Base-by-base conservation (phyloP, 2,113 vertebrate species). In the Leucopsar rothschildi region DNA sequence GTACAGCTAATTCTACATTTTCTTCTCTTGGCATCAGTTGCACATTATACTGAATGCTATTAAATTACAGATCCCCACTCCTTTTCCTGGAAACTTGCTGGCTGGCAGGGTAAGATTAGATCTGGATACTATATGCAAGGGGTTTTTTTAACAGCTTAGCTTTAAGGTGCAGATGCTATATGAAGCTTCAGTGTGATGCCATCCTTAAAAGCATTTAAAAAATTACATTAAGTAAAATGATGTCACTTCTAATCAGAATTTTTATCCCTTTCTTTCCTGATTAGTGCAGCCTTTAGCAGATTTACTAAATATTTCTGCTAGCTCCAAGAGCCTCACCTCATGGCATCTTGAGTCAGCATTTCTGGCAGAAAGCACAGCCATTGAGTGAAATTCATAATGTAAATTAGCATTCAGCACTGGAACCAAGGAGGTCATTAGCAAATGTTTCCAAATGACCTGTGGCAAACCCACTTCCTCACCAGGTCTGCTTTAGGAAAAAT, bases 1-100 rank as follows among this genome's bases (percentile, higher is more conserved):
- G 83, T 56, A 79, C 65, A 72, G 83, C 89, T 91, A 96, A 95
- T 95, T 96, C 86, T 92, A 89, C 49, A 72, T 89, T 95, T 92
- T 91, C 61, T 75, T 91, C 65, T 92, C 65, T 87, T 95, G 94
- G 89, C 94, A 95, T 95, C 84, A 87, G 31, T 42, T 91, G 83
- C 42, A 79, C 73, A 45, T 72, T 82, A 75, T 84, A 61, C 18
- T 82, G 90, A 92, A 96, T 50, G 80, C n/a, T 93, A 55, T 90
- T 90, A 93, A 90, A 90, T 93, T 91, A 86, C 72, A 92, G 80
- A 93, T 78, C 52, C 65, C 39, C 40, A 52, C 61, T 95, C 37
- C 82, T 96, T 88, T 93, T 95, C 82, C 77, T 65, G 55, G 85
- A 87, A 96, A 45, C 72, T 92, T 94, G 63, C 72, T 92, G 56